phyloP scores from a whole-genome alignment of 2,888 invertebrate species.

The Biston betularia region DNA sequence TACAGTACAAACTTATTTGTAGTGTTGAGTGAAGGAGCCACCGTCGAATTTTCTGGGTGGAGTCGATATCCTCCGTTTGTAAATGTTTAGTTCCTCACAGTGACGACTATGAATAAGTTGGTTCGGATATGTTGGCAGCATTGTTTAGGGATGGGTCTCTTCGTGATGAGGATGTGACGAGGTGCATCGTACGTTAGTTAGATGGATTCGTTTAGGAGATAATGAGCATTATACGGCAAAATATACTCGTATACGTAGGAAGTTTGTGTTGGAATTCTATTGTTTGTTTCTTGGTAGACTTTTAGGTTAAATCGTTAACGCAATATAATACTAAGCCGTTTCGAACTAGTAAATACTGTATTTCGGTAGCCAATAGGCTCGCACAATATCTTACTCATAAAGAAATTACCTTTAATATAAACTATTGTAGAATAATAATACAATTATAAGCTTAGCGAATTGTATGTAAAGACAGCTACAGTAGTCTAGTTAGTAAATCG shows the following conservation, averaged over 20 bases:
- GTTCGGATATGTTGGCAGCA: slow-evolving; percentile 39
- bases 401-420: too few relatives aligned
- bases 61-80: background rate
- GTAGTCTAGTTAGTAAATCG: too few relatives aligned
- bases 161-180: slow-evolving; percentile 48
- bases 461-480: too few relatives aligned
- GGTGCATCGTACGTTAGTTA: slow-evolving; percentile 30
- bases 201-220: slow-evolving; percentile 31
- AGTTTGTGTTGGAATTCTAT: slow-evolving; percentile 4
- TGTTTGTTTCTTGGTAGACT: background rate
- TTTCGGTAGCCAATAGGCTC: too few relatives aligned
- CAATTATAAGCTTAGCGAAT: too few relatives aligned
- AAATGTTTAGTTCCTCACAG: background rate
- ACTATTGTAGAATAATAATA: too few relatives aligned
- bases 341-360: too few relatives aligned
- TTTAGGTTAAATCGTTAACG: background rate
- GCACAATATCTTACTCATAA: too few relatives aligned
- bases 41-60: background rate
- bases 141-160: slow-evolving; percentile 45
- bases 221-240: slow-evolving; percentile 35
- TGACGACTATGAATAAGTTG: background rate
- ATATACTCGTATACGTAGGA: slow-evolving; percentile 15
- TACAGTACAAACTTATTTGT: slow-evolving; percentile 1
- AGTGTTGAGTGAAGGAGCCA: background rate
- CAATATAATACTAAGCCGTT: too few relatives aligned